A percentile compares a stretch with the other conserved stretches of the same genome.
These are phyloP conservation scores for Idaea dimidiata DNA, from an alignment of 2,888 invertebrate genomes.

Conservation along the genomic window DNA sequence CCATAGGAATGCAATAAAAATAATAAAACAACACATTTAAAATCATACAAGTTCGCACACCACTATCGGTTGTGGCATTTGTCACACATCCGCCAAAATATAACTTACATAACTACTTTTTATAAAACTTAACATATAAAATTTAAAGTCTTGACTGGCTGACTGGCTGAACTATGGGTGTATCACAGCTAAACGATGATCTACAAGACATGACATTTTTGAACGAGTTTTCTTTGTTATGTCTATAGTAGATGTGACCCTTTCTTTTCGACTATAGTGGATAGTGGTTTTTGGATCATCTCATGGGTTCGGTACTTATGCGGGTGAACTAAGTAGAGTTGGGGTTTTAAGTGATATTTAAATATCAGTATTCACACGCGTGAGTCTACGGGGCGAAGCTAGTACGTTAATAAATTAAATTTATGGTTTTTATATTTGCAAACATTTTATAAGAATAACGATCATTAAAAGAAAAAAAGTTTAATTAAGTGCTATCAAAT, in stretches of 20 bases:
- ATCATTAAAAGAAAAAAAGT: neutral
- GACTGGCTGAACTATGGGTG: no score
- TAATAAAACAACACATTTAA: neutral
- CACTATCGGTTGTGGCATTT: neutral
- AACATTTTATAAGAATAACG: neutral
- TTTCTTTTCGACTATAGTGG: no score
- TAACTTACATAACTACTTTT: neutral
- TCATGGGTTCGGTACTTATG: no score
- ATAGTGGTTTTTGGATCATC: no score
- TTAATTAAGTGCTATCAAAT: conserved; percentile 1
- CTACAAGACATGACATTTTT: no score
- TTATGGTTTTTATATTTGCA: neutral
- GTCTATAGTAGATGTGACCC: no score
- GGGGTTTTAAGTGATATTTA: no score
- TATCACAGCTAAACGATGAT: no score
- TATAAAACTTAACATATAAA: neutral
- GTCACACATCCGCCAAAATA: neutral
- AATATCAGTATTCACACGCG: no score
- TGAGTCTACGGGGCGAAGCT: neutral
- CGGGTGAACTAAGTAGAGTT: no score
- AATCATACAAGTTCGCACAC: neutral
- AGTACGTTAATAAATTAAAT: neutral
- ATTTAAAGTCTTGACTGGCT: neutral
- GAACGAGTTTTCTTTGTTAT: no score
- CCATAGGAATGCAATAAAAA: neutral